Base-by-base conservation (phyloP, 1,140 invertebrate genomes). In the Melipona quadrifasciata region DNA sequence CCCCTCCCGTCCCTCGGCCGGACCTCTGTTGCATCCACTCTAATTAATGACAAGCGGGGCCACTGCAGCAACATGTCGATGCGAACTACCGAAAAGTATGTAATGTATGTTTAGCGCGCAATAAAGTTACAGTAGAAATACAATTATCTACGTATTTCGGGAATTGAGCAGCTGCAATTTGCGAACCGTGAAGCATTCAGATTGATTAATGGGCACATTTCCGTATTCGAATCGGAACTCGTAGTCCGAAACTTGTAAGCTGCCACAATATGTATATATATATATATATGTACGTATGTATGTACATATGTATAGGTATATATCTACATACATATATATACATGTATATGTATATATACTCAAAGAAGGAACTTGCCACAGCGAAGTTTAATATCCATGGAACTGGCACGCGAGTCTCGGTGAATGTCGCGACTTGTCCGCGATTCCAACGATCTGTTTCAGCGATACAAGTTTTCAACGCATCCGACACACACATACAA, bases 381-480 rank as follows among this genome's bases (percentile, higher is more conserved):
- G 47, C 53, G 57, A 78, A 82, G 80, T 82, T 82, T 68, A 76
- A 82, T 82, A 82, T 82, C 73, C 55, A 34, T 57, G 57, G n/a
- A 82, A 82, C 80, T 76, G 80, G 80, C 80, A 82, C 64, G 80
- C 80, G 53, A 68, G 64, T 76, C 57, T 27, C 80, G 53, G 17
- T 67, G 73, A 76, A 82, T 76, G 73, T 76, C 64, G 31, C 73
- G 61, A 82, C 51, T 75, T 82, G 73, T 82, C 72, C 68, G 27
- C 73, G 80, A 75, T 82, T 67, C 61, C 51, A 70, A 57, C 53
- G 78, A 80, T 80, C 78, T 75, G 80, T 75, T 80, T 75, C 71
- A 65, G 31, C 51, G 58, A 53, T 74, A 74, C 71, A 82, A 82
- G 58, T 82, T 75, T 65, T 65, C 80, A 75, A 74, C 61, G 68